Evolutionary conservation across 2,113 vertebrate species (phyloP), one percentile per base, ranked within the genome.

Genomic region (Cyprinodon brontotheroides): DNA sequence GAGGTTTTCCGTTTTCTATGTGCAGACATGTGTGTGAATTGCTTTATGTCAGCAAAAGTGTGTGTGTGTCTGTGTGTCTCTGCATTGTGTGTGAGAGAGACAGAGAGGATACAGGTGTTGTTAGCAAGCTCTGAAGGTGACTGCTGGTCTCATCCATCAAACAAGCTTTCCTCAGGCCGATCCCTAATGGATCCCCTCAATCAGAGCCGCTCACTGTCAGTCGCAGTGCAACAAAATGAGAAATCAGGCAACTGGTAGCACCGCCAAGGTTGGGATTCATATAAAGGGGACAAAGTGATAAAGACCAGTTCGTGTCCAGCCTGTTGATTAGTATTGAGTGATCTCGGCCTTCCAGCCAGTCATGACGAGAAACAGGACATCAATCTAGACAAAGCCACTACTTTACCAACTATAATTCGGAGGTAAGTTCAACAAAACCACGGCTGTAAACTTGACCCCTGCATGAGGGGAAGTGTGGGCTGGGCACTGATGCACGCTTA

Each of bases 161-260:
- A 95, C 95, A 92, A 93, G 95, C 95, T 96, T 96, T 96, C 96
- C 96, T 97, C 95, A 93, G 96, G 95, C 96, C 96, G 95, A 97
- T 97, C 95, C 95, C 95, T 98, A 97, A 97, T 98, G 95, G 96
- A 96, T 95, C 95, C 96, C 96, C 97, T 98, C 96, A 97, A 97
- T 98, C 97, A 98, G 92, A 87, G 89, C 83, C 61, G 86, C 91
- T 93, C 90, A 91, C 91, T 93, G 91, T 92, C 92, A 93, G 87
- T 92, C 83, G 87, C 90, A 89, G 70, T 76, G 87, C 85, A 92
- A 92, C 92, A 89, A 92, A 93, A 92, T 92, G 91, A 92, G 89
- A 91, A 91, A 91, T 91, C 92, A 93, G 92, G 90, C 91, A 89
- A 92, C 87, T 92, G 90, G 89, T 90, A 80, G 83, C 85, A 63